Evolutionary conservation across 1,140 invertebrate genomes (phyloP).

Genomic region (Chionoecetes opilio): DNA sequence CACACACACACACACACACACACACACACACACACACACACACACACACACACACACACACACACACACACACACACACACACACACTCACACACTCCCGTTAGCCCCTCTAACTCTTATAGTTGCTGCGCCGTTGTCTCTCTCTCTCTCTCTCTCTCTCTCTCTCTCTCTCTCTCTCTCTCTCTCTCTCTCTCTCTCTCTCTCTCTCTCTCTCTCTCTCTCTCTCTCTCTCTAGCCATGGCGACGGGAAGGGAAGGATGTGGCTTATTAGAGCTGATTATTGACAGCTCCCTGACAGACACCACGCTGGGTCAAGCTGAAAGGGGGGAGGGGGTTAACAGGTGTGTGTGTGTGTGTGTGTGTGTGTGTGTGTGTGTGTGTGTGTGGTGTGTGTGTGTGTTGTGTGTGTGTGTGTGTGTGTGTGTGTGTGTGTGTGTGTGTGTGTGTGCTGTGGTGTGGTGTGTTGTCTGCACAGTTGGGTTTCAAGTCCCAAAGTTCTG

Average conservation of each 20-base stretch:
- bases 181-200: constrained; percentile 46
- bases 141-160: constrained; percentile 5
- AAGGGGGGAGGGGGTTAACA: neutral
- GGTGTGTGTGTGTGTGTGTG: constrained; percentile 17
- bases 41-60: constrained; percentile 33
- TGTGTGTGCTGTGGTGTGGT: neutral
- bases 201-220: neutral
- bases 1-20: too few species aligned
- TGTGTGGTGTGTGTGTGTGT: constrained; percentile 1
- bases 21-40: neutral
- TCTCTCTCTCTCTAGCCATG: neutral
- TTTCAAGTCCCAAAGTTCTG: neutral
- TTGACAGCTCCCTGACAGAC: neutral
- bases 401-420: neutral
- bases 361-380: constrained; percentile 24
- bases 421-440: too few species aligned
- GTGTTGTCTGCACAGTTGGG: too few species aligned
- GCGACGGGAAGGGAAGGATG: neutral
- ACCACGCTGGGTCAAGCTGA: neutral
- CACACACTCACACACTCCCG: neutral
- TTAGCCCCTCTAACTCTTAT: neutral
- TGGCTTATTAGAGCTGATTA: neutral
- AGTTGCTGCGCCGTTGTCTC: constrained; percentile 35
- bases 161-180: neutral
- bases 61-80: constrained; percentile 52